These are phyloP conservation scores for Chrosomus eos DNA, from an alignment of 2,797 vertebrate genomes.

Conservation along the genomic window DNA sequence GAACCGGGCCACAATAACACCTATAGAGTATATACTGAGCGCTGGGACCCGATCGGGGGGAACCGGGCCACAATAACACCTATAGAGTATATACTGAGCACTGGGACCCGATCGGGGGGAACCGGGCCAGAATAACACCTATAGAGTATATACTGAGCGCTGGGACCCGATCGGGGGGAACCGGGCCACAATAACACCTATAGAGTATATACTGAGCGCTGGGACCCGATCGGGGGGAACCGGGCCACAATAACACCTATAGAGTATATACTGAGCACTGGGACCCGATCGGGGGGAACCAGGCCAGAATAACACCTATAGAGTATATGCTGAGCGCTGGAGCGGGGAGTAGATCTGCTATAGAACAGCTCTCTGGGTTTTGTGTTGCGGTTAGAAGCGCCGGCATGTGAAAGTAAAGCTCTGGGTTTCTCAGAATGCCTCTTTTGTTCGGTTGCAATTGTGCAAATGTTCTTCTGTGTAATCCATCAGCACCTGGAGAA, in stretches of 20 bases:
- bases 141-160: slow-evolving; percentile 56
- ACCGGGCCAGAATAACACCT: slow-evolving; percentile 60
- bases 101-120: slow-evolving; percentile 75
- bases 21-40: slow-evolving; percentile 58
- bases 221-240: slow-evolving; percentile 76
- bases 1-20: slow-evolving; percentile 64
- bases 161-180: slow-evolving; percentile 76
- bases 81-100: slow-evolving; percentile 58
- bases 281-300: slow-evolving; percentile 79
- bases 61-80: slow-evolving; percentile 62
- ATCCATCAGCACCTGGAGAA: slow-evolving; percentile 77
- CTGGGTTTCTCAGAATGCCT: slow-evolving; percentile 67
- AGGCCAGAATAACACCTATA: slow-evolving; percentile 59
- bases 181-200: slow-evolving; percentile 60
- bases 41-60: slow-evolving; percentile 73
- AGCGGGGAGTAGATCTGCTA: slow-evolving; percentile 44
- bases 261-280: slow-evolving; percentile 70
- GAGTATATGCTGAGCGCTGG: slow-evolving; percentile 54
- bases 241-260: slow-evolving; percentile 59
- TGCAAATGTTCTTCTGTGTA: slow-evolving; percentile 69
- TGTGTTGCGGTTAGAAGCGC: slow-evolving; percentile 47
- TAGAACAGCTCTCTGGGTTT: slow-evolving; percentile 37
- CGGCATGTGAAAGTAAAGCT: slow-evolving; percentile 48
- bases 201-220: slow-evolving; percentile 54
- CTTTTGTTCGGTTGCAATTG: slow-evolving; percentile 65